A percentile compares a stretch with the other conserved stretches of the same genome.
Conservation (phyloP, 2,113 vertebrate species). For the Triplophysa rosa region DNA sequence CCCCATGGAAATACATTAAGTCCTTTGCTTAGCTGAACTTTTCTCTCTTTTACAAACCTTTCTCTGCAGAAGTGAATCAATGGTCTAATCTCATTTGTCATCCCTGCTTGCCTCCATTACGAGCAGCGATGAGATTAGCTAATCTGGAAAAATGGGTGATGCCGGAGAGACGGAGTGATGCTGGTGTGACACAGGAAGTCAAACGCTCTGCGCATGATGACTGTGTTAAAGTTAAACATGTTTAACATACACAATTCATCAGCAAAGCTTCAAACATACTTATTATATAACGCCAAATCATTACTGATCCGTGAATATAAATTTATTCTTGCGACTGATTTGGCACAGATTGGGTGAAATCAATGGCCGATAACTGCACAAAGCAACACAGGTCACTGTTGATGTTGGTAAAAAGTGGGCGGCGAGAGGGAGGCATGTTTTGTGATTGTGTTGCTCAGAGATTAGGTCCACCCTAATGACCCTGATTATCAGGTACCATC, state of each 20-base stretch:
- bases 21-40: neutral
- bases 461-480: neutral
- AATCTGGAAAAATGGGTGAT: conserved; percentile 36
- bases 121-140: conserved; percentile 67
- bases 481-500: conserved; percentile 17
- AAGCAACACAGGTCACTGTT: conserved; percentile 31
- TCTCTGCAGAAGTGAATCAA: conserved; percentile 60
- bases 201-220: conserved; percentile 42
- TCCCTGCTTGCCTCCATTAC: conserved; percentile 56
- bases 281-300: neutral
- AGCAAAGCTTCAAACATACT: neutral
- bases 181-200: conserved; percentile 58
- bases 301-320: neutral
- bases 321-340: neutral
- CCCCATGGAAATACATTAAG: neutral
- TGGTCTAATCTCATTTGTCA: conserved; percentile 72
- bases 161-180: conserved; percentile 51
- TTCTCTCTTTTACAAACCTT: neutral
- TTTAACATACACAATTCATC: conserved; percentile 4
- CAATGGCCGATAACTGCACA: conserved; percentile 9
- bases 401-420: neutral
- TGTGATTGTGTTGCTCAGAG: neutral
- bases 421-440: neutral
- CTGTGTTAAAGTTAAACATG: too few relatives aligned
- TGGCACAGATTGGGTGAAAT: conserved; percentile 10